Evolutionary conservation across 2,797 vertebrate species (phyloP), one percentile per base, ranked within the genome.

Genomic region (Chaetodon trifasciatus): DNA sequence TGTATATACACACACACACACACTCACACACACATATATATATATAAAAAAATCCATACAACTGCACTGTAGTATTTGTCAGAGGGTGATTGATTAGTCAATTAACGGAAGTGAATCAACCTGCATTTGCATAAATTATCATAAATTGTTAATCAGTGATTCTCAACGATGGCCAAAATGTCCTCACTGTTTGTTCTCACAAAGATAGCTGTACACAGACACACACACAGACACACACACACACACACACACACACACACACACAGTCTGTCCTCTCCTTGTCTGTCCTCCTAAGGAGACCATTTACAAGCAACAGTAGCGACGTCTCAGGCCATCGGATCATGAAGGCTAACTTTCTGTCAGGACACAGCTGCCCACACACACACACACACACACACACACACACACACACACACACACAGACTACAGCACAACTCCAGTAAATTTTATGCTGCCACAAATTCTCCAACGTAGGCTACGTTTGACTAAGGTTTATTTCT

Each of bases 251-350:
- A 60, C 60, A 70, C 42, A 58, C 56, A 23, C 64, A 66, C 70
- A 72, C 70, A n/a, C 28, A 32, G 9, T 9, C 70, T 12, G 37
- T 57, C 61, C 63, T 83, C 58, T 64, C 68, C 68, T 76, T 76
- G 69, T 77, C 65, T 17, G 81, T 74, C 76, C 79, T 82, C 49
- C 28, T 0, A 13, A 81, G 68, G 56, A 86, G 69, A 82, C 66
- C 10, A 88, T 89, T 88, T 88, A 89, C 15, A 70, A 86, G 89
- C 67, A 62, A 69, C 72, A 71, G 68, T 16, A 81, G 50, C 12
- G 13, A 81, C 44, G 78, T 82, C 82, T 89, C 90, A 81, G 77
- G 85, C 72, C 88, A 89, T 64, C 64, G 69, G 76, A 73, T 92
- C 79, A 84, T 77, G 78, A 89, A 88, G 81, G 82, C 87, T 78